Percentiles rank a stretch among this genome's conserved stretches.
phyloP scores from a whole-genome alignment of 2,888 invertebrate species.

The Perdita meconis region DNA sequence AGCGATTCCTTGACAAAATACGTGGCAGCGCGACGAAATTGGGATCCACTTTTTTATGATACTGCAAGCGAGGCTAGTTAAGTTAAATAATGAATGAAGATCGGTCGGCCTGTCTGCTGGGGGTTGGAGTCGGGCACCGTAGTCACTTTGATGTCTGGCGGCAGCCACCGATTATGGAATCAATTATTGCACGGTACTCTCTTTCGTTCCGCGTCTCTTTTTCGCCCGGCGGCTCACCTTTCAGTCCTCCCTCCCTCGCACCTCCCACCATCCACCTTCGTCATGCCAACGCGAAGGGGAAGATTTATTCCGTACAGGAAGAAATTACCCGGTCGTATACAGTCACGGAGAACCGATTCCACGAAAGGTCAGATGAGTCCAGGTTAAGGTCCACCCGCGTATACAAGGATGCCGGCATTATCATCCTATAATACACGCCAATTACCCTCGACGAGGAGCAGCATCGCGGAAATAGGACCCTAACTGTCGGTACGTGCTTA shows the following conservation, averaged over 20 bases:
- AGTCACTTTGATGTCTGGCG: constrained; percentile 75
- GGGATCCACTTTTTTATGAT: constrained; percentile 56
- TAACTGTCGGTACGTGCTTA: constrained; percentile 69
- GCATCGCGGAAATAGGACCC: constrained; percentile 70
- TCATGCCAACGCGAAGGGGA: constrained; percentile 43
- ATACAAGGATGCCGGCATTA: constrained; percentile 70
- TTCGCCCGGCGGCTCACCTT: constrained; percentile 41
- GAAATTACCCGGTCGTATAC: constrained; percentile 66
- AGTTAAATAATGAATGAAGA: constrained; percentile 72
- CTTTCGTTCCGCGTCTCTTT: constrained; percentile 53
- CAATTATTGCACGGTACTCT: constrained; percentile 74
- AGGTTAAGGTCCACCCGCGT: constrained; percentile 66
- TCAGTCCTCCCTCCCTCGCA: constrained; percentile 15
- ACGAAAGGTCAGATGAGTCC: constrained; percentile 69
- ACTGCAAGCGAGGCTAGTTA: constrained; percentile 61
- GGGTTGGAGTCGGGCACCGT: constrained; percentile 46
- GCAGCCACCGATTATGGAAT: constrained; percentile 76
- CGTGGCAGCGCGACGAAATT: constrained; percentile 35
- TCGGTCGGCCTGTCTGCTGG: constrained; percentile 52
- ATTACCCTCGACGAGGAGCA: constrained; percentile 63
- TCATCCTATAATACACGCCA: constrained; percentile 70
- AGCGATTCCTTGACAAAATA: background rate
- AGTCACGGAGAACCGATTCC: constrained; percentile 72
- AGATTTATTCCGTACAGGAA: constrained; percentile 71
- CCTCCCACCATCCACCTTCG: constrained; percentile 11